These are phyloP conservation scores for Eulemur rubriventer DNA, from an alignment of 2,797 vertebrate species.

Conservation along the genomic window DNA sequence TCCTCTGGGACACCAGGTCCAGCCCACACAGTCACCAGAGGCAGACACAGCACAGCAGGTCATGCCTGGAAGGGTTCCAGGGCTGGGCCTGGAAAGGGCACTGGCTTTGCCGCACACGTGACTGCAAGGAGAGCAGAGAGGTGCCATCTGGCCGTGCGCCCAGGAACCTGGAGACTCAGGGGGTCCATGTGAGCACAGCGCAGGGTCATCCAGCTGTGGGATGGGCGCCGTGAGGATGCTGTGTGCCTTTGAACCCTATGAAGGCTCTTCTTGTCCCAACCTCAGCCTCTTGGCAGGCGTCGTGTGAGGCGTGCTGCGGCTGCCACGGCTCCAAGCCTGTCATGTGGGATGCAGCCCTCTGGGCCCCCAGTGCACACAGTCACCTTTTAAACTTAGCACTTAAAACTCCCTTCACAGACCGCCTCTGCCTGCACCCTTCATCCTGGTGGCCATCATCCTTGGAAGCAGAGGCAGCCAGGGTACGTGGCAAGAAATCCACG, in stretches of 20 bases:
- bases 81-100: neutral
- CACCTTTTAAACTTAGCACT: neutral
- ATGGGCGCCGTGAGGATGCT: neutral
- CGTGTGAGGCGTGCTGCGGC: rapidly evolving
- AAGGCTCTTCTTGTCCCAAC: neutral
- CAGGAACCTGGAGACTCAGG: neutral
- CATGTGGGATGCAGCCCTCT: neutral
- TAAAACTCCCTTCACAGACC: neutral
- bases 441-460: neutral
- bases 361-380: rapidly evolving
- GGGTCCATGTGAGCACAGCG: neutral
- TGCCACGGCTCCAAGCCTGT: rapidly evolving
- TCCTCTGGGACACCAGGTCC: neutral
- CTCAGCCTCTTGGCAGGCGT: neutral
- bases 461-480: neutral
- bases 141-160: neutral
- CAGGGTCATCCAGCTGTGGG: too few species aligned
- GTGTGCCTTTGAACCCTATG: neutral
- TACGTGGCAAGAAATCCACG: neutral
- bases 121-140: neutral
- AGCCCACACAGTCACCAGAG: too few species aligned
- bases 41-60: neutral
- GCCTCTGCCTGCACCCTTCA: neutral
- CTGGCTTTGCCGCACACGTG: neutral
- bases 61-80: neutral